Base-by-base conservation (phyloP, 2,113 vertebrate species). In the Pterocles gutturalis region DNA sequence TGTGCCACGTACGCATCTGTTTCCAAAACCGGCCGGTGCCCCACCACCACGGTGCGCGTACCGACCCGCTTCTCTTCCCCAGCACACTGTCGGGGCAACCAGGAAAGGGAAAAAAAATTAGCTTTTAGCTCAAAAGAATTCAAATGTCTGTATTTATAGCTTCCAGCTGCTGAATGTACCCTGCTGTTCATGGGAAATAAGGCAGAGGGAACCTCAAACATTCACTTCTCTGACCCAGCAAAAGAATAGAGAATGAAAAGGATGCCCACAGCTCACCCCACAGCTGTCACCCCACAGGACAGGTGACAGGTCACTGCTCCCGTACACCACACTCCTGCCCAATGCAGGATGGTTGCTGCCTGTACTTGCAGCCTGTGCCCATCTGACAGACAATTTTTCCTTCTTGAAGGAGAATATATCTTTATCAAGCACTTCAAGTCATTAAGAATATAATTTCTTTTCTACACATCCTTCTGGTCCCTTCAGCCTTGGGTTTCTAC, bases 1-100 rank as follows among this genome's bases (percentile, higher is more conserved):
- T 99, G 98, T 51, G 99, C 98, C 96, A 99, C 98, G 17, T 98
- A 99, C 3, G 98, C 97, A 77, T 99, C 99, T 28, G 97, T 98
- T 94, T 98, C 96, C 2, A 97, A 97, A 65, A 98, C 96, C 2
- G 97, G 96, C 36, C 96, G 98, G 96, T 98, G 98, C 69, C 99
- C 99, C n/a, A 99, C 98, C 78, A 99, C 98, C 97, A 99, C 98
- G 1, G 99, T 99, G 90, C 99, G 99, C 1, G 99, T 99, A 76
- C 99, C 99, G 20, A 99, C 98, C 82, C 99, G 97, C 94, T 99
- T 99, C 96, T 99, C 99, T 86, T 99, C 99, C 76, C 99, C 98
- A 13, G 99, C 98, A 84, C 99, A 98, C 99, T 99, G 96, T 38
- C 5, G 31, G 71, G 46, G 93, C 65, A 96, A 83, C 60, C 76